Percentiles rank a stretch among this genome's conserved stretches.
Evolutionary conservation across 2,797 vertebrate species (phyloP).

Genomic region (Gastrophryne carolinensis): DNA sequence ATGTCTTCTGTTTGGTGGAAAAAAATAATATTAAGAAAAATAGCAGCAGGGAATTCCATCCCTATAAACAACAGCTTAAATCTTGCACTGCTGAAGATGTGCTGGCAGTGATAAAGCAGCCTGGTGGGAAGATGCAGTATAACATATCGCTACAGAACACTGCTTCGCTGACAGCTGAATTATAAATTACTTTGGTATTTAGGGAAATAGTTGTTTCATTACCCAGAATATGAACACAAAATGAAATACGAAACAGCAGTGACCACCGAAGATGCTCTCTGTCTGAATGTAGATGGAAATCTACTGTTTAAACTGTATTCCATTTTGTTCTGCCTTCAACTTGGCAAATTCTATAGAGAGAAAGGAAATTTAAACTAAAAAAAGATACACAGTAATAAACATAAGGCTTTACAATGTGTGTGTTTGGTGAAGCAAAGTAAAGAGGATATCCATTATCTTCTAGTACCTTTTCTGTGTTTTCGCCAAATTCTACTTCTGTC

Average conservation of each 20-base stretch:
- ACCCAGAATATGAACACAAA: not conserved
- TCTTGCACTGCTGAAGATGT: not conserved
- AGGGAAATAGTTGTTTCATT: slow-evolving; percentile 35
- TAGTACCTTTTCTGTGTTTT: too few relatives aligned
- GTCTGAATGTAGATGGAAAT: not conserved
- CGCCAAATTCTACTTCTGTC: too few relatives aligned
- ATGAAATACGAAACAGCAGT: not conserved
- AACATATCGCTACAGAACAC: slow-evolving; percentile 26
- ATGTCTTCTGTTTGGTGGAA: not conserved
- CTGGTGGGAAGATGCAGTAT: slow-evolving; percentile 18
- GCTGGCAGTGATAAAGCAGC: slow-evolving; percentile 29
- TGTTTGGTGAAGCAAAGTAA: too few relatives aligned
- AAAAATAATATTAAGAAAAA: slow-evolving; percentile 7
- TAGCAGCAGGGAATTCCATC: slow-evolving; percentile 11
- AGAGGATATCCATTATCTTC: too few relatives aligned
- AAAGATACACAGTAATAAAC: too few relatives aligned
- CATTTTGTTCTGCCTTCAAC: not conserved
- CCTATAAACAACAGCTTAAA: not conserved
- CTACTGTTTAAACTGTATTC: not conserved
- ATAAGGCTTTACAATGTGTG: too few relatives aligned
- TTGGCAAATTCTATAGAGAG: too few relatives aligned
- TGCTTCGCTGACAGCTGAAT: slow-evolving; percentile 1
- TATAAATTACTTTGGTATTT: slow-evolving; percentile 30
- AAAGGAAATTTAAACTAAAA: too few relatives aligned
- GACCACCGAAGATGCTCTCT: not conserved